phyloP scores from a whole-genome alignment of 2,113 vertebrate species.

The Bothrops jararaca region DNA sequence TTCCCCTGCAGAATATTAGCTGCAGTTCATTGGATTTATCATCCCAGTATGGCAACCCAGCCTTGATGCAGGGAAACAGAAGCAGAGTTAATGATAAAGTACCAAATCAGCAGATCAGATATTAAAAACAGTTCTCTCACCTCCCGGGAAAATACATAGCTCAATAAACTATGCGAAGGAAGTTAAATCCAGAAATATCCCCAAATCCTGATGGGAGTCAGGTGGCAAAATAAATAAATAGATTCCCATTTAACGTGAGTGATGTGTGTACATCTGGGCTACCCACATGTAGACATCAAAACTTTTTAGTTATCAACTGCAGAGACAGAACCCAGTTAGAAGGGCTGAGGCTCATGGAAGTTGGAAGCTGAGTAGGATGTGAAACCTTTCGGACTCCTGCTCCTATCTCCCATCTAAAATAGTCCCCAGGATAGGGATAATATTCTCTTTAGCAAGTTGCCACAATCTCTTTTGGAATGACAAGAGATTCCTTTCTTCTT shows the following conservation, averaged over 20 bases:
- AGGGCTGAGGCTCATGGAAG: not conserved
- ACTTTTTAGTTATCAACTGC: not conserved
- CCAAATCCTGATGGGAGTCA: not conserved
- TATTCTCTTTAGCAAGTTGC: not conserved
- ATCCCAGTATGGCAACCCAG: conserved; percentile 40
- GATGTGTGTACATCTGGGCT: conserved; percentile 62
- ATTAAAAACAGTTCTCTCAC: conserved; percentile 61
- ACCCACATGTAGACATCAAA: not conserved
- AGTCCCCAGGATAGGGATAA: not conserved
- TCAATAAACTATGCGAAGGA: conserved; percentile 66
- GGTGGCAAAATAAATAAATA: not conserved
- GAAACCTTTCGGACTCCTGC: not conserved
- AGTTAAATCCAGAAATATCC: conserved; percentile 69
- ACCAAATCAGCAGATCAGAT: conserved; percentile 50
- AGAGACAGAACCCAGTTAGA: not conserved
- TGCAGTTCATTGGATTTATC: conserved; percentile 22
- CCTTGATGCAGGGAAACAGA: conserved; percentile 24
- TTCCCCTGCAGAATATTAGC: conserved; percentile 19
- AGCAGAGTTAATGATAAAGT: conserved; percentile 44
- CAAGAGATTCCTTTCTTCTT: not conserved
- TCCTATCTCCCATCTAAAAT: not conserved
- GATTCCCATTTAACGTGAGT: conserved; percentile 61
- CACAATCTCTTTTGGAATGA: not conserved
- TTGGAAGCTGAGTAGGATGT: not conserved
- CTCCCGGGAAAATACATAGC: conserved; percentile 60